Percentiles rank a stretch among this genome's conserved stretches.
These are phyloP conservation scores for Thalpophila matura DNA, from an alignment of 2,888 invertebrate genomes.

Conservation along the genomic window DNA sequence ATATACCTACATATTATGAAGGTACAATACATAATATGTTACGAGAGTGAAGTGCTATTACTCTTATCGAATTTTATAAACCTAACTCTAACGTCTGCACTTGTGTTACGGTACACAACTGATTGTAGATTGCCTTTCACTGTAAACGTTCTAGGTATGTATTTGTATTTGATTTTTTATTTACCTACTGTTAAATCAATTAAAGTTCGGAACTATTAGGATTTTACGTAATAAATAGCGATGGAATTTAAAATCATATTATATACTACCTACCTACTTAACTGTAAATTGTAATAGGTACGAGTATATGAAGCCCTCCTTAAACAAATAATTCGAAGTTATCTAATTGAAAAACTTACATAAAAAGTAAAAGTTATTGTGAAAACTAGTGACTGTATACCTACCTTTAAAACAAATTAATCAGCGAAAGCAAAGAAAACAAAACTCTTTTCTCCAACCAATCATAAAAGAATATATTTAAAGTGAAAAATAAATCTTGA, in stretches of 20 bases:
- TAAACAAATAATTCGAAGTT: background rate
- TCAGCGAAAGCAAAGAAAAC: background rate
- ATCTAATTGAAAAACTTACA: background rate
- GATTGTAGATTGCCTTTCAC: slow-evolving; percentile 18
- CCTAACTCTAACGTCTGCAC: slow-evolving; percentile 18
- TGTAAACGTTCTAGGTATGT: background rate
- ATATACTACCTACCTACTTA: no score
- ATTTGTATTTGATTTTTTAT: no score
- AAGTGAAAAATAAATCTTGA: background rate
- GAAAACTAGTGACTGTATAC: background rate
- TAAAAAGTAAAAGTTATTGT: background rate
- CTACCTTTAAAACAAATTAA: background rate
- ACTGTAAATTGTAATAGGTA: no score
- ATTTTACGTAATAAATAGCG: no score
- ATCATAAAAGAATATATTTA: background rate
- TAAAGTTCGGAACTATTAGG: background rate
- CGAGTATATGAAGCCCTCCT: background rate
- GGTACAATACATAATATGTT: background rate
- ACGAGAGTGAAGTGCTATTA: slow-evolving; percentile 19
- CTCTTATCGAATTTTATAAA: slow-evolving; percentile 36
- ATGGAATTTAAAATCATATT: background rate
- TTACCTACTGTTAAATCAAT: no score
- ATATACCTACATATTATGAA: no score
- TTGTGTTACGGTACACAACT: background rate
- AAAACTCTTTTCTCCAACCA: background rate